Conservation (phyloP, 2,797 vertebrate species). For the Mionectes olivaceus region DNA sequence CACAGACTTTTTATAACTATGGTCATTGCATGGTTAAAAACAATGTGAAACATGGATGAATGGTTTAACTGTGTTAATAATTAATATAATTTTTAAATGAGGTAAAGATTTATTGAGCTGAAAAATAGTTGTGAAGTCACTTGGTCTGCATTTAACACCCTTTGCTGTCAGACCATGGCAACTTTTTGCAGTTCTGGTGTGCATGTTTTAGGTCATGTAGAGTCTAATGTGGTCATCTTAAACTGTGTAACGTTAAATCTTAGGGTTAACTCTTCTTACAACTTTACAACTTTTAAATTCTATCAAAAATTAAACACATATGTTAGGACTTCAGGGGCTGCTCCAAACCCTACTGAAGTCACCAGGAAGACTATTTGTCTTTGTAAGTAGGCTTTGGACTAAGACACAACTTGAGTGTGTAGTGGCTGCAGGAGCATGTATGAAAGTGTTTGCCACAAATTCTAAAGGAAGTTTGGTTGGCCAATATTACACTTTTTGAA, state of each 20-base stretch:
- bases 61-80: not conserved
- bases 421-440: not conserved
- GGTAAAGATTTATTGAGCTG: not conserved
- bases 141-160: not conserved
- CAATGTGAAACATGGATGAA: not conserved
- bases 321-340: not conserved
- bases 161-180: not conserved
- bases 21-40: not conserved
- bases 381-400: not conserved
- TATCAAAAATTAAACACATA: not conserved
- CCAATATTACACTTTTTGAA: not conserved
- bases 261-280: not conserved
- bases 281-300: not conserved
- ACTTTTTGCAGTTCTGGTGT: not conserved
- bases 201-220: not conserved
- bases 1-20: not conserved
- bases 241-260: not conserved
- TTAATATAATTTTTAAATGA: not conserved
- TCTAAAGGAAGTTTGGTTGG: not conserved
- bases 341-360: not conserved
- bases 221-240: not conserved
- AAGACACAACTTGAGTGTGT: not conserved
- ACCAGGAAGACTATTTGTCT: not conserved
- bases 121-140: not conserved
- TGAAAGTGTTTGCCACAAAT: not conserved